Evolutionary conservation across 1,140 invertebrate genomes (phyloP).

Genomic region (Thaumatotibia leucotreta): DNA sequence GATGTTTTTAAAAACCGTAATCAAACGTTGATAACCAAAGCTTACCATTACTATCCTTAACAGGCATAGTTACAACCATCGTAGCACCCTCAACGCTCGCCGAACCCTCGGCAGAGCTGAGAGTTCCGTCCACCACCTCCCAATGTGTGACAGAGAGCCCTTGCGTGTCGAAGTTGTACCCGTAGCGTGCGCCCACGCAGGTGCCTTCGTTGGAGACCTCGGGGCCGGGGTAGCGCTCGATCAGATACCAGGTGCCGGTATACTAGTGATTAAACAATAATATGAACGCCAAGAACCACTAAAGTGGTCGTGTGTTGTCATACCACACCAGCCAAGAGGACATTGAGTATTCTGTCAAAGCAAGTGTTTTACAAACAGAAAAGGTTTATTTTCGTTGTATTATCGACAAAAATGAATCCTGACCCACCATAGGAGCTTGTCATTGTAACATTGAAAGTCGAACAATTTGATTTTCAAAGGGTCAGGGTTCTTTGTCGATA

Average conservation of each 20-base stretch:
- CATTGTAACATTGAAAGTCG: too few relatives aligned
- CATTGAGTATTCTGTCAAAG: too few relatives aligned
- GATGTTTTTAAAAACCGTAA: too few relatives aligned
- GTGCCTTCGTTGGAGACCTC: conserved; percentile 25
- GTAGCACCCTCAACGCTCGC: conserved; percentile 41
- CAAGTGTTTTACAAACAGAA: too few relatives aligned
- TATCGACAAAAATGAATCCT: too few relatives aligned
- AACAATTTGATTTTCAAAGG: too few relatives aligned
- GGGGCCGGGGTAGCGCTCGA: conserved; percentile 44
- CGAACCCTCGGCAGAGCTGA: conserved; percentile 38
- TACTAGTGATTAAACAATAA: conserved; percentile 37
- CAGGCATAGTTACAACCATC: conserved; percentile 31
- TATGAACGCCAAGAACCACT: too few relatives aligned
- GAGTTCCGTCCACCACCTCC: conserved; percentile 38
- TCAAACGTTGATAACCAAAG: background rate
- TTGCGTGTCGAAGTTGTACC: conserved; percentile 26
- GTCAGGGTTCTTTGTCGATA: too few relatives aligned
- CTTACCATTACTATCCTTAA: conserved; percentile 21
- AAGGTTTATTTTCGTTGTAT: too few relatives aligned
- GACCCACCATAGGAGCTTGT: too few relatives aligned
- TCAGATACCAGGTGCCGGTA: conserved; percentile 59
- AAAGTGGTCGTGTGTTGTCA: too few relatives aligned
- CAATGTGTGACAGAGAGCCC: conserved; percentile 39
- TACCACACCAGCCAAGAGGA: too few relatives aligned
- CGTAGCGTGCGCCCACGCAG: conserved; percentile 46